These are phyloP conservation scores for Ptychochromis oligacanthus DNA, from an alignment of 2,113 vertebrate species.

Conservation along the genomic window DNA sequence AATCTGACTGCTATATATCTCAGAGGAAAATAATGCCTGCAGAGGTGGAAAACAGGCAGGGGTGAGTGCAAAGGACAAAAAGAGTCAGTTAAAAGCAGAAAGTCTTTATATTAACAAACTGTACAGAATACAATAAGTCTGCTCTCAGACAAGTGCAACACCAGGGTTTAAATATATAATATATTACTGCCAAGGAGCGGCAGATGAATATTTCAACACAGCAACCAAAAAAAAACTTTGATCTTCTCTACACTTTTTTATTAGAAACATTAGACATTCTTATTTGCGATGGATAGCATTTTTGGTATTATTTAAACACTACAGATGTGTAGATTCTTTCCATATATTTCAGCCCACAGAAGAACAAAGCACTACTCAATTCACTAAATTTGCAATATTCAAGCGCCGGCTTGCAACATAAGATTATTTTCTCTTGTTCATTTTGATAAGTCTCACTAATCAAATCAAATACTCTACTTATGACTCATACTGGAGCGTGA, in stretches of 20 bases:
- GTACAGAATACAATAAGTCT: not conserved
- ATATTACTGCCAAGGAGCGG: not conserved
- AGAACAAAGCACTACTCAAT: not conserved
- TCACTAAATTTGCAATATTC: not conserved
- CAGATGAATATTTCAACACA: slow-evolving; percentile 9
- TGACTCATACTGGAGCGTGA: not conserved
- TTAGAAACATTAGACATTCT: not conserved
- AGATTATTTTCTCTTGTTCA: not conserved
- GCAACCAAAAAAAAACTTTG: not conserved
- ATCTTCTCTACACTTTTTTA: not conserved
- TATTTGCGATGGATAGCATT: not conserved
- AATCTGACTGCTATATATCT: not conserved
- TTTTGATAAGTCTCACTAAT: not conserved
- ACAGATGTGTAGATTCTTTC: not conserved
- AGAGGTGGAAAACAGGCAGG: not conserved
- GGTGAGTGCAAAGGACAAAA: not conserved
- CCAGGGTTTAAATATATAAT: slow-evolving; percentile 16
- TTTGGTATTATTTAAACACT: not conserved
- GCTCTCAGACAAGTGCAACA: not conserved
- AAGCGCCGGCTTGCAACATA: not conserved
- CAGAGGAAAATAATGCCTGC: not conserved
- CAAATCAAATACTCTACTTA: not conserved
- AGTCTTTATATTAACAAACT: slow-evolving; percentile 15
- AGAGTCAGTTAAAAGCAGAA: not conserved
- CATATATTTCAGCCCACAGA: not conserved